phyloP scores from a whole-genome alignment of 2,888 invertebrate species.

The Luffia ferchaultella region DNA sequence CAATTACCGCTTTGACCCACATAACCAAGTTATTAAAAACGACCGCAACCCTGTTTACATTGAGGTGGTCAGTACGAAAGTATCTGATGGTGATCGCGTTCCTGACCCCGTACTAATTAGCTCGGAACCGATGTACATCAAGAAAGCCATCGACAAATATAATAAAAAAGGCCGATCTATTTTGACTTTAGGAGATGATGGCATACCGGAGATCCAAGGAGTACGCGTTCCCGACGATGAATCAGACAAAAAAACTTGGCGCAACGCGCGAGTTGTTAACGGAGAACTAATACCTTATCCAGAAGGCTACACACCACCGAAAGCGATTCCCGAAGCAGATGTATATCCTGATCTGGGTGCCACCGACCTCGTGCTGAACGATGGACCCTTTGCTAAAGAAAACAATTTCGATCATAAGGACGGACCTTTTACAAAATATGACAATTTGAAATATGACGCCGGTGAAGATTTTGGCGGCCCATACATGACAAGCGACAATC shows the following conservation, averaged over 20 bases:
- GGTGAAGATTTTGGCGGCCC: conserved; percentile 36
- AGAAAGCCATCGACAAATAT: conserved; percentile 54
- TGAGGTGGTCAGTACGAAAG: conserved; percentile 56
- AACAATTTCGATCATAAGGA: conserved; percentile 65
- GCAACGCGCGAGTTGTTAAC: conserved; percentile 88
- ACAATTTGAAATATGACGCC: conserved; percentile 55
- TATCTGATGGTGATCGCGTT: conserved; percentile 57
- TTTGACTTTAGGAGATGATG: conserved; percentile 72
- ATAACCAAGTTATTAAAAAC: conserved; percentile 57
- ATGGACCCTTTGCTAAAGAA: conserved; percentile 69
- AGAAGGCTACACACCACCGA: conserved; percentile 71
- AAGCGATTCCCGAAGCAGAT: conserved; percentile 66
- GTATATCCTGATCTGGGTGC: conserved; percentile 50
- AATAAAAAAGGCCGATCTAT: conserved; percentile 71
- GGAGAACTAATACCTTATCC: conserved; percentile 81
- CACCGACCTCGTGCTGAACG: conserved; percentile 37
- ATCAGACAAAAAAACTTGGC: conserved; percentile 83
- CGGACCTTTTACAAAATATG: conserved; percentile 69
- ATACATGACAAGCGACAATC: conserved; percentile 40
- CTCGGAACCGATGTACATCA: conserved; percentile 70
- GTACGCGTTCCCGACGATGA: conserved; percentile 86
- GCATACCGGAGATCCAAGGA: conserved; percentile 83
- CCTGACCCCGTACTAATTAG: conserved; percentile 75
- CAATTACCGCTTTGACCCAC: conserved; percentile 53
- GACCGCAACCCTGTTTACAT: conserved; percentile 65